Evolutionary conservation across 2,797 vertebrate species (phyloP).

Genomic region (Nyctibius grandis): DNA sequence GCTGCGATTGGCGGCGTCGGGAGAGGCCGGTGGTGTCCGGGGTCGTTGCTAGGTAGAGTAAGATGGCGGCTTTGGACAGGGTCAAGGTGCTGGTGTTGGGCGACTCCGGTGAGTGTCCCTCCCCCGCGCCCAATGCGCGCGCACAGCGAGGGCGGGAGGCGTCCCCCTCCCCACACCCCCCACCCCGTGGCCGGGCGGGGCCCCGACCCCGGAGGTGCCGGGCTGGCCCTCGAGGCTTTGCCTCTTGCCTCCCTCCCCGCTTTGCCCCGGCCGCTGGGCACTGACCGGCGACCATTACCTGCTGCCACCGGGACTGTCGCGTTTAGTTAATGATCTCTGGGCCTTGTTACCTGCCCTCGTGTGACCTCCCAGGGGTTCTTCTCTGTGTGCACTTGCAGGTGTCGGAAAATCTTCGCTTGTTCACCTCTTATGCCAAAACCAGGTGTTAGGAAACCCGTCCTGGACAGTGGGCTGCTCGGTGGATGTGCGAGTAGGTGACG

Average conservation of each 20-base stretch:
- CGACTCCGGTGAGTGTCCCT: slow-evolving; percentile 86
- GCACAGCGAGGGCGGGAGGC: too few species aligned
- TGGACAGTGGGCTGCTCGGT: slow-evolving; percentile 99
- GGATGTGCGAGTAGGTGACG: slow-evolving; percentile 89
- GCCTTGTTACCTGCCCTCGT: too few species aligned
- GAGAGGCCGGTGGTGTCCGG: not conserved
- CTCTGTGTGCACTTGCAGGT: slow-evolving; percentile 74
- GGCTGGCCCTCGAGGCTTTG: fast-evolving
- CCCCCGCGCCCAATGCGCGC: too few species aligned
- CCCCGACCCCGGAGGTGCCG: too few species aligned
- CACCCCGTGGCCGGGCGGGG: too few species aligned
- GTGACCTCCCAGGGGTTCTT: not conserved
- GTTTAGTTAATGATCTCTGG: fast-evolving
- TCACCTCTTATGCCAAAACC: slow-evolving; percentile 94
- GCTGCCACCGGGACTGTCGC: too few species aligned
- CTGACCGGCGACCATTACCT: not conserved
- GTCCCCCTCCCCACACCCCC: fast-evolving
- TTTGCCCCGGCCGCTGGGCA: too few species aligned
- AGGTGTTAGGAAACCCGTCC: slow-evolving; percentile 94
- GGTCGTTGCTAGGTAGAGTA: not conserved
- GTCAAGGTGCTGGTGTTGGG: slow-evolving; percentile 96
- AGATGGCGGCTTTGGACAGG: slow-evolving; percentile 92
- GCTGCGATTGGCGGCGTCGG: not conserved
- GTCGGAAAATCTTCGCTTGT: slow-evolving; percentile 96
- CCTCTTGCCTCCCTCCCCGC: too few species aligned